These are phyloP conservation scores for Furcula furcula DNA, from an alignment of 2,888 invertebrate species.

Conservation along the genomic window DNA sequence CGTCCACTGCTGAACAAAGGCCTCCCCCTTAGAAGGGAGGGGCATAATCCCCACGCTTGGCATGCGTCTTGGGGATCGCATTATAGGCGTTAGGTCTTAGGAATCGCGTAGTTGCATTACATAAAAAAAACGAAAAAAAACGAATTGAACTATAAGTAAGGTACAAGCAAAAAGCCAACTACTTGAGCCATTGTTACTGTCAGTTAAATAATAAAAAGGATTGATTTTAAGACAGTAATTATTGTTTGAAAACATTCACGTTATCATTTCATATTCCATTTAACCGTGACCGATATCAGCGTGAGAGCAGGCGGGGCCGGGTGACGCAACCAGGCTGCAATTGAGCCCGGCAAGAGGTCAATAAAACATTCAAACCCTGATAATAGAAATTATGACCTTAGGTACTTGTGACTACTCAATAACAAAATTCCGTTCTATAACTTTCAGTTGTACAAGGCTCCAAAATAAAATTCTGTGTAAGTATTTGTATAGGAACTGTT, in stretches of 20 bases:
- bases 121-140: too few relatives aligned
- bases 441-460: not conserved
- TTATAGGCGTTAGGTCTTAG: too few relatives aligned
- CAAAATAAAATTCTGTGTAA: not conserved
- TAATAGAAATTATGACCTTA: not conserved
- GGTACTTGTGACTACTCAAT: not conserved
- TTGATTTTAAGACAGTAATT: not conserved
- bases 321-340: not conserved
- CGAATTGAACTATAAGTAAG: too few relatives aligned
- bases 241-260: not conserved
- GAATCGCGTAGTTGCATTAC: too few relatives aligned
- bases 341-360: not conserved
- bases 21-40: too few relatives aligned
- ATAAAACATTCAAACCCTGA: not conserved
- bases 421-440: not conserved
- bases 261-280: not conserved
- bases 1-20: too few relatives aligned
- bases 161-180: too few relatives aligned
- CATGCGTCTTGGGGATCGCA: too few relatives aligned
- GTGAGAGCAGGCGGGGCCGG: not conserved
- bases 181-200: too few relatives aligned
- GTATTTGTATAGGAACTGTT: not conserved
- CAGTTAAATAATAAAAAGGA: too few relatives aligned
- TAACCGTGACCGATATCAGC: not conserved
- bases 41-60: too few relatives aligned